Percentiles rank a stretch among this genome's conserved stretches.
phyloP scores from a whole-genome alignment of 1,140 invertebrate genomes.

The Drosophila elegans region DNA sequence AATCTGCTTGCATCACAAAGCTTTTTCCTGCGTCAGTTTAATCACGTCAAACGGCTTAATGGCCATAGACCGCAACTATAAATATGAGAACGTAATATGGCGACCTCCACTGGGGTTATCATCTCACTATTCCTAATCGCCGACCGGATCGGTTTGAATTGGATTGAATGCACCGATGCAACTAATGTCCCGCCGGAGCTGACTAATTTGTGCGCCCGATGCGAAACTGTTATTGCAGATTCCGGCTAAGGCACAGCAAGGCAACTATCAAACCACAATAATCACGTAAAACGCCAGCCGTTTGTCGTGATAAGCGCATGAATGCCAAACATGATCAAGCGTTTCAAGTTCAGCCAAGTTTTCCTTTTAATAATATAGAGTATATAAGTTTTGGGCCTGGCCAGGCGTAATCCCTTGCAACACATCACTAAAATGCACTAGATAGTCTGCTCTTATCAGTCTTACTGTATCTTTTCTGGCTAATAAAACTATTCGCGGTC shows the following conservation, averaged over 20 bases:
- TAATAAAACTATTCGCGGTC: slow-evolving; percentile 41
- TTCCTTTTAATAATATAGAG: slow-evolving; percentile 26
- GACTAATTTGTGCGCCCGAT: slow-evolving; percentile 39
- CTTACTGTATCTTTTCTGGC: slow-evolving; percentile 6
- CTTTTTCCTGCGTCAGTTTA: slow-evolving; percentile 28
- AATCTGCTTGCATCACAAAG: slow-evolving; percentile 31
- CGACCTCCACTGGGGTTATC: slow-evolving; percentile 58
- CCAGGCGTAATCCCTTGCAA: slow-evolving; percentile 45
- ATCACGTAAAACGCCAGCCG: slow-evolving; percentile 57
- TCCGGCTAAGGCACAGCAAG: slow-evolving; percentile 12
- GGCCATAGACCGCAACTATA: slow-evolving; percentile 27
- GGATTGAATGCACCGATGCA: slow-evolving; percentile 23
- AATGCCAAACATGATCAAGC: slow-evolving; percentile 68
- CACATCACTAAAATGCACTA: slow-evolving; percentile 53
- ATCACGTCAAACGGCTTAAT: slow-evolving; percentile 51
- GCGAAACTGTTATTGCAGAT: slow-evolving; percentile 49
- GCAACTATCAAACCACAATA: slow-evolving; percentile 32
- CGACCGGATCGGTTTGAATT: not conserved
- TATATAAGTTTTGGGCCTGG: slow-evolving; percentile 9
- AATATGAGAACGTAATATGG: slow-evolving; percentile 28
- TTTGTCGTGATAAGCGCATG: slow-evolving; percentile 70
- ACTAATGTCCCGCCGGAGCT: slow-evolving; percentile 33
- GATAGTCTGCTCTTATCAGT: slow-evolving; percentile 58
- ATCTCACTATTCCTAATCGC: slow-evolving; percentile 33
- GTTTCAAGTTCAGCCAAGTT: slow-evolving; percentile 63